These are phyloP conservation scores for Drosophila saltans DNA, from an alignment of 1,140 invertebrate species.

Conservation along the genomic window DNA sequence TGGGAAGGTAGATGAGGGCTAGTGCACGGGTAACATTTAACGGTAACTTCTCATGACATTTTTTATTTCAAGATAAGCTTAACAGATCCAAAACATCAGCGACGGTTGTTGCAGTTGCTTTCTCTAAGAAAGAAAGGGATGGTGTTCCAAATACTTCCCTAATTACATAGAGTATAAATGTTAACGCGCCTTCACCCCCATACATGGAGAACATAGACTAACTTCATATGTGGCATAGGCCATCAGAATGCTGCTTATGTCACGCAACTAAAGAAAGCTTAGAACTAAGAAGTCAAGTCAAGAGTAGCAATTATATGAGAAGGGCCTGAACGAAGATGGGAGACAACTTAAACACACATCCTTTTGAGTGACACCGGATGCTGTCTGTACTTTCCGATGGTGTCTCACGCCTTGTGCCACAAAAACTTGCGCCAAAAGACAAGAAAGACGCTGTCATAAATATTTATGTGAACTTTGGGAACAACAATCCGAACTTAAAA, in stretches of 20 bases:
- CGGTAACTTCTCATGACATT: slow-evolving; percentile 65
- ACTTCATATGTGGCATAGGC: slow-evolving; percentile 77
- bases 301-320: slow-evolving; percentile 70
- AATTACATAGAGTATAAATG: slow-evolving; percentile 73
- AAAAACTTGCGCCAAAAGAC: slow-evolving; percentile 58
- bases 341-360: slow-evolving; percentile 26
- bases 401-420: slow-evolving; percentile 65
- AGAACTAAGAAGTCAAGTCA: slow-evolving; percentile 55
- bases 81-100: slow-evolving; percentile 27
- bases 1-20: not conserved
- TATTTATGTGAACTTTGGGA: slow-evolving; percentile 83
- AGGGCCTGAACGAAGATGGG: slow-evolving; percentile 11
- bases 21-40: slow-evolving; percentile 72
- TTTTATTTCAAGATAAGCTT: slow-evolving; percentile 64
- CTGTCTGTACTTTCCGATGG: slow-evolving; percentile 50
- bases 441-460: slow-evolving; percentile 80
- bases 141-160: slow-evolving; percentile 61
- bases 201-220: slow-evolving; percentile 45
- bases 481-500: slow-evolving; percentile 63
- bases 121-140: slow-evolving; percentile 6
- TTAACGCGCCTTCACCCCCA: slow-evolving; percentile 25
- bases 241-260: slow-evolving; percentile 80
- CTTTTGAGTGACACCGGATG: slow-evolving; percentile 77
- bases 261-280: slow-evolving; percentile 71
- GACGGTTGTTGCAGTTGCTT: slow-evolving; percentile 41